Evolutionary conservation across 2,888 invertebrate species (phyloP).

Genomic region (Tiliacea aurago): DNA sequence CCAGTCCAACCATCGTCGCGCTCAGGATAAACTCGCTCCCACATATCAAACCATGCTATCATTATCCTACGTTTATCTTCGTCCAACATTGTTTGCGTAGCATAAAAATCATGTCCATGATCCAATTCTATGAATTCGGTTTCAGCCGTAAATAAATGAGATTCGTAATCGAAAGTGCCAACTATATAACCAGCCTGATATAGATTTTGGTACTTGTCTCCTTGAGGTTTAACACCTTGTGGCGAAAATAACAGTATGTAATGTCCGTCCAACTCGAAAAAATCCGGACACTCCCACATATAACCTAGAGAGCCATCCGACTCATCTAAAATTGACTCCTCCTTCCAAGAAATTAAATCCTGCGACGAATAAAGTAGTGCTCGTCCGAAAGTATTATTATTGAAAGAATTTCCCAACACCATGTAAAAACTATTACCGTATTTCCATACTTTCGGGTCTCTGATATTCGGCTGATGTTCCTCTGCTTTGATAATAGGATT

Average conservation of each 20-base stretch:
- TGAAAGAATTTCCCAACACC: conserved; percentile 84
- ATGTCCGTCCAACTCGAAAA: conserved; percentile 81
- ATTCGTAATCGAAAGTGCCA: conserved; percentile 81
- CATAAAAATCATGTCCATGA: conserved; percentile 86
- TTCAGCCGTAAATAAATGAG: conserved; percentile 72
- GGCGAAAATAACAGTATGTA: conserved; percentile 85
- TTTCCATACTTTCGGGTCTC: conserved; percentile 89
- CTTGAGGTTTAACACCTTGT: conserved; percentile 80
- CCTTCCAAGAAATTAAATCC: conserved; percentile 78
- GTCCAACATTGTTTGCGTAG: conserved; percentile 82
- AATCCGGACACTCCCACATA: conserved; percentile 90
- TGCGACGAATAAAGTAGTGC: conserved; percentile 79
- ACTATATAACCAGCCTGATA: conserved; percentile 86
- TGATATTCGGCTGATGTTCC: conserved; percentile 81
- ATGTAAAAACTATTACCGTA: conserved; percentile 80
- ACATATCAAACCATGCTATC: conserved; percentile 86
- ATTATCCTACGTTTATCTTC: conserved; percentile 74
- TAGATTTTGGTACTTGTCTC: conserved; percentile 79
- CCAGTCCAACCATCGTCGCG: conserved; percentile 83
- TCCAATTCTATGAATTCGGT: conserved; percentile 80
- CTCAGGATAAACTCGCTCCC: conserved; percentile 83
- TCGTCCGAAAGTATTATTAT: conserved; percentile 76
- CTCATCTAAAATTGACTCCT: conserved; percentile 74
- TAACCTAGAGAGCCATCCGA: conserved; percentile 81
- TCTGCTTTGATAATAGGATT: conserved; percentile 81